phyloP scores from a whole-genome alignment of 2,888 invertebrate genomes.

The Sesia bembeciformis region DNA sequence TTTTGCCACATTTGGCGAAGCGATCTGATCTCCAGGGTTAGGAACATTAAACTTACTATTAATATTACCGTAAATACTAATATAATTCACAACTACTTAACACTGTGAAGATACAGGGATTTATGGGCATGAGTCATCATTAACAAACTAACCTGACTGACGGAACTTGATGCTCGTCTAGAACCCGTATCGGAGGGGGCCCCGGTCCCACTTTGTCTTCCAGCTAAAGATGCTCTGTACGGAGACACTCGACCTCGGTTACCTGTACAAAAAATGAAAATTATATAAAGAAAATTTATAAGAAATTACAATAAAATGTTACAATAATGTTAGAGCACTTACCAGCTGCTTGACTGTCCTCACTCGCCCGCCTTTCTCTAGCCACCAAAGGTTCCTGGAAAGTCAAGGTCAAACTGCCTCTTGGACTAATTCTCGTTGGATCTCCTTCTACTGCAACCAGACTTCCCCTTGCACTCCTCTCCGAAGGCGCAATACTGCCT shows the following conservation, averaged over 20 bases:
- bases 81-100: no score
- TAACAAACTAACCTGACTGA: slow-evolving; percentile 76
- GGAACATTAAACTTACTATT: no score
- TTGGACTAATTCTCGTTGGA: slow-evolving; percentile 61
- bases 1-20: no score
- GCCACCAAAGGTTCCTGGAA: slow-evolving; percentile 76
- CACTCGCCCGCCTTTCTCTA: slow-evolving; percentile 73
- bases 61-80: no score
- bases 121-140: no score
- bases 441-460: slow-evolving; percentile 50
- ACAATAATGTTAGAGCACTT: slow-evolving; percentile 9
- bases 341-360: slow-evolving; percentile 73
- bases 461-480: slow-evolving; percentile 60
- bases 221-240: slow-evolving; percentile 70
- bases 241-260: slow-evolving; percentile 73
- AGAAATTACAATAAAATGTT: neutral
- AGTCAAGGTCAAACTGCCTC: slow-evolving; percentile 75
- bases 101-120: no score
- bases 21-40: no score
- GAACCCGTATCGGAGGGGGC: slow-evolving; percentile 75
- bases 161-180: slow-evolving; percentile 81
- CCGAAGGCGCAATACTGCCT: slow-evolving; percentile 75
- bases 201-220: slow-evolving; percentile 53
- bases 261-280: slow-evolving; percentile 16
- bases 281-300: neutral